Conservation (phyloP, 2,888 invertebrate genomes). For the Cepaea hortensis region DNA sequence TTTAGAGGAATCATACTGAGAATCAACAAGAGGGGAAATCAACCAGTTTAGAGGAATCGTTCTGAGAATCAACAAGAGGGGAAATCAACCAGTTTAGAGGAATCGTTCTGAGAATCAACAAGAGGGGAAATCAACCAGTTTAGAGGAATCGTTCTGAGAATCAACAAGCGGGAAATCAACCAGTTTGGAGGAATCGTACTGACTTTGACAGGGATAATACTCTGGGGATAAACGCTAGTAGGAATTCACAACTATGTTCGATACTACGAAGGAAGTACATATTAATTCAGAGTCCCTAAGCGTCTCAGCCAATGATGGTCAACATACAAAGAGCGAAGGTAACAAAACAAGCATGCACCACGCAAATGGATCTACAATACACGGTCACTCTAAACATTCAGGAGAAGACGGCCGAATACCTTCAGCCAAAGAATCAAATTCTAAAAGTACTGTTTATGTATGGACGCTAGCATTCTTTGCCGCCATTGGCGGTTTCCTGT, state of each 20-base stretch:
- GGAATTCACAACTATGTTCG: neutral
- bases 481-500: constrained; percentile 78
- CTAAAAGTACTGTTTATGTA: neutral
- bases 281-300: neutral
- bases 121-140: too few relatives aligned
- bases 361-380: neutral
- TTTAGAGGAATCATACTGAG: too few relatives aligned
- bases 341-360: neutral
- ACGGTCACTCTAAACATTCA: neutral
- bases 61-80: too few relatives aligned
- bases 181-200: too few relatives aligned
- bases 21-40: too few relatives aligned
- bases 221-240: too few relatives aligned
- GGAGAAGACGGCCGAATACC: neutral
- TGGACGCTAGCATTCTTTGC: constrained; percentile 72
- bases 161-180: too few relatives aligned
- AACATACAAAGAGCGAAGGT: neutral
- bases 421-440: neutral
- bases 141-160: too few relatives aligned
- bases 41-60: too few relatives aligned
- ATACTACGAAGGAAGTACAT: neutral
- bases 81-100: too few relatives aligned
- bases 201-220: too few relatives aligned
- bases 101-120: too few relatives aligned
- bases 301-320: neutral